Conservation (phyloP, 2,797 vertebrate species). For the Halcyon smyrnensis region DNA sequence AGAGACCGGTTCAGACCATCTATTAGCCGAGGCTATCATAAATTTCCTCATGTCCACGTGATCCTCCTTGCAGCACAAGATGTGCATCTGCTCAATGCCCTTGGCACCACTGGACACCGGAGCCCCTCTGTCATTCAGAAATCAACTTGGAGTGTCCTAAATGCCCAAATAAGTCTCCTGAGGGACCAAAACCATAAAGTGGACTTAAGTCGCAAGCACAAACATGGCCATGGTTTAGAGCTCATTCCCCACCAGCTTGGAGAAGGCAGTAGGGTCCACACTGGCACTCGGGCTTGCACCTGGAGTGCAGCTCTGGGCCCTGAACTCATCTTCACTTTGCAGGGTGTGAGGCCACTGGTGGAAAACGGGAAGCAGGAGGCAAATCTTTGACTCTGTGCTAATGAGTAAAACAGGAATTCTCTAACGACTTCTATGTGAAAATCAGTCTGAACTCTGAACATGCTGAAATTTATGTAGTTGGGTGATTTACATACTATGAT, state of each 20-base stretch:
- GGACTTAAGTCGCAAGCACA: background rate
- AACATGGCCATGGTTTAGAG: background rate
- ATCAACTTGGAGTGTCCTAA: background rate
- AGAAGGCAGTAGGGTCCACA: background rate
- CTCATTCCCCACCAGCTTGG: background rate
- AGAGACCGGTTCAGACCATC: background rate
- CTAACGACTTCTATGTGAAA: background rate
- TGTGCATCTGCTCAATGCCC: fast-evolving
- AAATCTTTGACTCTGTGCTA: background rate
- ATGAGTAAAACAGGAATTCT: background rate
- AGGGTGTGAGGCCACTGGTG: background rate
- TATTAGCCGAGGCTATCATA: background rate
- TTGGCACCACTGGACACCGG: background rate
- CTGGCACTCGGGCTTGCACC: background rate
- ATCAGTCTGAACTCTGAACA: background rate
- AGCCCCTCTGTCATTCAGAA: background rate
- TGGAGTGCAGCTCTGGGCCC: background rate
- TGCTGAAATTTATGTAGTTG: background rate
- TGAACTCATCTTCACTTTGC: background rate
- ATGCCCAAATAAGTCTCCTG: background rate
- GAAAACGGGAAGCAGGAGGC: background rate
- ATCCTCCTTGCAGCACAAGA: background rate
- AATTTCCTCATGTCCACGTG: fast-evolving
- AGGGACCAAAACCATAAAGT: fast-evolving
- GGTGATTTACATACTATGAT: background rate